Conservation (phyloP, 2,888 invertebrate species). For the Lamellibrachia satsuma region DNA sequence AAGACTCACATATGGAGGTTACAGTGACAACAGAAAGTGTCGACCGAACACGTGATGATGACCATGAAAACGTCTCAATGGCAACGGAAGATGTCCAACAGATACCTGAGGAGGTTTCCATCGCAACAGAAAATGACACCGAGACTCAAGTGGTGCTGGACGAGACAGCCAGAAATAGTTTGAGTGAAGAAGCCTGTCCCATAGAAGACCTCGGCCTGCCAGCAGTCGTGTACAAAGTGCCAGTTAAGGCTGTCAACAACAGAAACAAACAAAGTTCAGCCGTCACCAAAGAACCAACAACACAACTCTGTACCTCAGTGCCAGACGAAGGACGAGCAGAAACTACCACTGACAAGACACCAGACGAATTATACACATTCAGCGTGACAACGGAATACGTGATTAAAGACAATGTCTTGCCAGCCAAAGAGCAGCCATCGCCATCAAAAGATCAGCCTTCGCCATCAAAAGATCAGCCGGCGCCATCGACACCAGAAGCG, state of each 20-base stretch:
- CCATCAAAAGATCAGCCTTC: slow-evolving; percentile 14
- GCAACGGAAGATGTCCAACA: not conserved
- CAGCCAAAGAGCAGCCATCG: not conserved
- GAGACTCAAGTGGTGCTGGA: not conserved
- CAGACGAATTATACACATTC: not conserved
- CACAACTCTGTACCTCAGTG: not conserved
- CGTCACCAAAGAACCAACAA: not conserved
- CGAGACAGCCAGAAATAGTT: not conserved
- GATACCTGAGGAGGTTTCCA: not conserved
- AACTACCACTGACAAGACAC: slow-evolving; percentile 22
- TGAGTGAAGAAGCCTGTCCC: not conserved
- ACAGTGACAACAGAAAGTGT: not conserved
- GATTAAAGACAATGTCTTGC: not conserved
- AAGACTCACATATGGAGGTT: not conserved
- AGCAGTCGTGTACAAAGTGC: not conserved
- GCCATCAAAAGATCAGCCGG: not conserved
- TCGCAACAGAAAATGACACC: not conserved
- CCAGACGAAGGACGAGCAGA: not conserved
- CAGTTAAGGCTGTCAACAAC: slow-evolving; percentile 8
- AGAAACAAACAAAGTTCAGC: slow-evolving; percentile 2
- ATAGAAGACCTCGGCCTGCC: not conserved
- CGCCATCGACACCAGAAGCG: slow-evolving; percentile 26
- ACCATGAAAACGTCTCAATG: not conserved
- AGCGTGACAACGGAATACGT: not conserved
- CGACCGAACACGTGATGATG: not conserved